These are phyloP conservation scores for Mareca penelope DNA, from an alignment of 2,797 vertebrate genomes.

Conservation along the genomic window DNA sequence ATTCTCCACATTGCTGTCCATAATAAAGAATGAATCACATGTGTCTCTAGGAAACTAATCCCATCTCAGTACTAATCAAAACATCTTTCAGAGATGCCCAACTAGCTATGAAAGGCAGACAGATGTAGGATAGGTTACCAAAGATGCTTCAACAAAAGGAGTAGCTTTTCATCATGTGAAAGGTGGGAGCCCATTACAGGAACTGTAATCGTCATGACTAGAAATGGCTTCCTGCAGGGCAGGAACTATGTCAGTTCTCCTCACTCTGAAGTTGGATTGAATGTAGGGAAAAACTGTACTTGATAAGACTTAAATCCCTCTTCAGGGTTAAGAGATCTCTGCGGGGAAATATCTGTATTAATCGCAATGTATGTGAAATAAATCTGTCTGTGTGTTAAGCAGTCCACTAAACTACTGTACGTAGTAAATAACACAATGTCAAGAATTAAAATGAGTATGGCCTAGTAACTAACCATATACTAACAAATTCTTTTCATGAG, in stretches of 20 bases:
- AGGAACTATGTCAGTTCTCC: background rate
- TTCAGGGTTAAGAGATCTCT: background rate
- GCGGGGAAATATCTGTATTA: background rate
- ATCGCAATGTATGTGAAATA: background rate
- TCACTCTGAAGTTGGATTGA: background rate
- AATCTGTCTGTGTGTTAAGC: background rate
- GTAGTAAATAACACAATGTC: background rate
- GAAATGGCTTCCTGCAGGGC: background rate
- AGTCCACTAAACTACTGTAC: background rate
- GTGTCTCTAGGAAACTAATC: background rate
- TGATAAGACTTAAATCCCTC: background rate
- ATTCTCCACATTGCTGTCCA: background rate
- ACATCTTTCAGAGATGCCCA: background rate
- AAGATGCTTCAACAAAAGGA: background rate
- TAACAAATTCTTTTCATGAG: background rate
- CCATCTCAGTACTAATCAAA: background rate
- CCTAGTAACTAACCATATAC: background rate
- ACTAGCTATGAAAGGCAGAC: background rate
- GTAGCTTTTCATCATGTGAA: background rate
- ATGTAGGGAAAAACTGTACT: background rate
- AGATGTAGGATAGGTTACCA: background rate
- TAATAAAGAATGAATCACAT: background rate
- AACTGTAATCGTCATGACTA: background rate
- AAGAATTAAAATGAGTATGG: background rate
- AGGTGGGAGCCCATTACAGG: background rate